phyloP scores from a whole-genome alignment of 1,140 invertebrate species.

The Neodiprion lecontei region DNA sequence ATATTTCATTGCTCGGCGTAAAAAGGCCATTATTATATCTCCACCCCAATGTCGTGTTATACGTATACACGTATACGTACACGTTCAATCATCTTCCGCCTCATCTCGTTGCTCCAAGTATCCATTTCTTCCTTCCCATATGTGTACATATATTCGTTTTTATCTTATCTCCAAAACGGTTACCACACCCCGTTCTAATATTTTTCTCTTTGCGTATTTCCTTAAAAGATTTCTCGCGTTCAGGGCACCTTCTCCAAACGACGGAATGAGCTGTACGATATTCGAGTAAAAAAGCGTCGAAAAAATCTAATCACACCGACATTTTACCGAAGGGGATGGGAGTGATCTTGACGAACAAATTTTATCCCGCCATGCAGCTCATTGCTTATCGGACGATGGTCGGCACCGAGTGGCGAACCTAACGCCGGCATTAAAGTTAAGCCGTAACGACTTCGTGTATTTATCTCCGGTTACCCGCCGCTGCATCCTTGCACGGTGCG shows the following conservation, averaged over 20 bases:
- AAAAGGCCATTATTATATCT: conserved; percentile 1
- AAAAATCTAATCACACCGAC: too few relatives aligned
- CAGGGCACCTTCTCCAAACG: too few relatives aligned
- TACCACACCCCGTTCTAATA: background rate
- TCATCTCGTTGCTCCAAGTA: conserved; percentile 2
- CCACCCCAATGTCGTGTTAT: background rate
- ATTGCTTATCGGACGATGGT: background rate
- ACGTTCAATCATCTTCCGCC: background rate
- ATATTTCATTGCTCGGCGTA: conserved; percentile 1
- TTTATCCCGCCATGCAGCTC: too few relatives aligned
- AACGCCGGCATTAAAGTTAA: conserved; percentile 23
- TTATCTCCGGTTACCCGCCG: conserved; percentile 33
- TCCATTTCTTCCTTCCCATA: background rate
- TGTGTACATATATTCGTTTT: background rate
- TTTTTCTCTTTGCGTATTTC: background rate
- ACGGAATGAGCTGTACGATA: too few relatives aligned
- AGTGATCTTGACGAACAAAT: too few relatives aligned
- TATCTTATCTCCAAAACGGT: background rate
- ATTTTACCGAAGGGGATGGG: too few relatives aligned
- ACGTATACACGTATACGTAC: too few relatives aligned
- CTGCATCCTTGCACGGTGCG: conserved; percentile 20
- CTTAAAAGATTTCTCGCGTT: too few relatives aligned
- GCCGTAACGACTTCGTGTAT: conserved; percentile 33
- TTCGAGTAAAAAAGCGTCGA: too few relatives aligned
- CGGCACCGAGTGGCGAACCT: conserved; percentile 14